Evolutionary conservation across 2,888 invertebrate genomes (phyloP).

Genomic region (Dendrolimus houi): DNA sequence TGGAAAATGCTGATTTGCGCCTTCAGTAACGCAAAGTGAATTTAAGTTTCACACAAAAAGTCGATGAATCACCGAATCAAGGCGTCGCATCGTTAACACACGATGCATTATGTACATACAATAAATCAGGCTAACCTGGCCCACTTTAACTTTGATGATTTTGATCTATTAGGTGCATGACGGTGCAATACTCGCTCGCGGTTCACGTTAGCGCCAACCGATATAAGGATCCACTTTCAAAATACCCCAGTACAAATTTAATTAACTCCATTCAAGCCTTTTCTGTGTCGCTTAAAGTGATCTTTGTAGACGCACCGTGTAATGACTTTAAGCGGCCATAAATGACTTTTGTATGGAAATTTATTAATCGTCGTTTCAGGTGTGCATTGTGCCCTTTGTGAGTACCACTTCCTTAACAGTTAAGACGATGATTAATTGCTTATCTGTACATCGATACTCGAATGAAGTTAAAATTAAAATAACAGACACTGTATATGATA

Average conservation of each 20-base stretch:
- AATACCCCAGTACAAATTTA: slow-evolving; percentile 67
- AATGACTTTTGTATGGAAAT: slow-evolving; percentile 63
- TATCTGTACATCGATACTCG: slow-evolving; percentile 31
- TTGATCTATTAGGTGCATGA: slow-evolving; percentile 70
- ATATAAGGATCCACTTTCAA: slow-evolving; percentile 61
- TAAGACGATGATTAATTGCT: slow-evolving; percentile 51
- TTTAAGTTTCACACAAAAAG: slow-evolving; percentile 47
- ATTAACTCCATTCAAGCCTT: slow-evolving; percentile 61
- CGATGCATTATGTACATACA: slow-evolving; percentile 60
- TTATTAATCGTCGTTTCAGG: slow-evolving; percentile 56
- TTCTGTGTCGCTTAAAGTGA: slow-evolving; percentile 58
- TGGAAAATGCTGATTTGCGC: neutral
- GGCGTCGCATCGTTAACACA: slow-evolving; percentile 65
- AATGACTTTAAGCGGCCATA: slow-evolving; percentile 68
- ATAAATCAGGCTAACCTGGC: slow-evolving; percentile 56
- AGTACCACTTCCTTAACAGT: slow-evolving; percentile 38
- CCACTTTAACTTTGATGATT: slow-evolving; percentile 61
- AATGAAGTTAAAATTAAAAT: slow-evolving; percentile 20
- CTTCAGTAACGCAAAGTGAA: slow-evolving; percentile 33
- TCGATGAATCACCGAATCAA: slow-evolving; percentile 69
- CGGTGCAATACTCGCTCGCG: slow-evolving; percentile 37
- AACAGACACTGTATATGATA: slow-evolving; percentile 18
- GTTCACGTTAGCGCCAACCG: slow-evolving; percentile 66
- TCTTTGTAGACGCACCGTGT: slow-evolving; percentile 62
- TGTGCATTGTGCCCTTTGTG: slow-evolving; percentile 48